phyloP scores from a whole-genome alignment of 2,113 vertebrate genomes.

The Ivindomyrus marchei region DNA sequence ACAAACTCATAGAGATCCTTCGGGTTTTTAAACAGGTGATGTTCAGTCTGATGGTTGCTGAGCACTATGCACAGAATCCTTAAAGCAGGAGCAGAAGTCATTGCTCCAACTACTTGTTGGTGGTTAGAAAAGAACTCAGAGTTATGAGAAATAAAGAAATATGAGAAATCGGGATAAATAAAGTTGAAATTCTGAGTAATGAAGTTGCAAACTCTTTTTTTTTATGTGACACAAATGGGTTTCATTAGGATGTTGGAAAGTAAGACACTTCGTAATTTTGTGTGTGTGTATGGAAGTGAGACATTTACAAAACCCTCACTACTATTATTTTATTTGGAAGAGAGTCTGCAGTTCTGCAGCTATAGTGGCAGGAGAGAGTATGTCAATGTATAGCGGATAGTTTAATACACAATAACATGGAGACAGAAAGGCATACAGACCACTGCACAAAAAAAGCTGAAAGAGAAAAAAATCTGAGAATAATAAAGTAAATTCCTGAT shows the following conservation, averaged over 20 bases:
- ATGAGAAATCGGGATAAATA: neutral
- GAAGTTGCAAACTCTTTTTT: neutral
- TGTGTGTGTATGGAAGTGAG: slow-evolving; percentile 2
- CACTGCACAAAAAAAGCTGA: slow-evolving; percentile 54
- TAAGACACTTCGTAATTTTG: neutral
- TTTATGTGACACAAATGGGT: neutral
- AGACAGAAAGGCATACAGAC: slow-evolving; percentile 54
- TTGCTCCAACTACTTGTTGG: neutral
- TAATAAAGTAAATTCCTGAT: slow-evolving; percentile 45
- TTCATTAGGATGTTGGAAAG: neutral
- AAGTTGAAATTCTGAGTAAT: neutral
- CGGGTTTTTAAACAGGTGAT: neutral
- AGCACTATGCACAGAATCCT: neutral
- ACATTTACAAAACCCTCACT: slow-evolving; percentile 26
- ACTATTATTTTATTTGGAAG: slow-evolving; percentile 22
- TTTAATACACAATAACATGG: slow-evolving; percentile 60
- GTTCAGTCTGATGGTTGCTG: neutral
- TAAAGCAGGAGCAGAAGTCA: neutral
- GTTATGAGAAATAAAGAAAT: neutral
- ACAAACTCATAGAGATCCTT: neutral
- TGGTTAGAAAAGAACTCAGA: neutral
- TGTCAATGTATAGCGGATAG: slow-evolving; percentile 42
- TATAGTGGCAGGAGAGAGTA: slow-evolving; percentile 55
- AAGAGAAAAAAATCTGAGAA: slow-evolving; percentile 52
- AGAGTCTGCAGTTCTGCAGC: slow-evolving; percentile 40